Base-by-base conservation (phyloP, 2,797 vertebrate genomes). In the Hippoglossus hippoglossus region DNA sequence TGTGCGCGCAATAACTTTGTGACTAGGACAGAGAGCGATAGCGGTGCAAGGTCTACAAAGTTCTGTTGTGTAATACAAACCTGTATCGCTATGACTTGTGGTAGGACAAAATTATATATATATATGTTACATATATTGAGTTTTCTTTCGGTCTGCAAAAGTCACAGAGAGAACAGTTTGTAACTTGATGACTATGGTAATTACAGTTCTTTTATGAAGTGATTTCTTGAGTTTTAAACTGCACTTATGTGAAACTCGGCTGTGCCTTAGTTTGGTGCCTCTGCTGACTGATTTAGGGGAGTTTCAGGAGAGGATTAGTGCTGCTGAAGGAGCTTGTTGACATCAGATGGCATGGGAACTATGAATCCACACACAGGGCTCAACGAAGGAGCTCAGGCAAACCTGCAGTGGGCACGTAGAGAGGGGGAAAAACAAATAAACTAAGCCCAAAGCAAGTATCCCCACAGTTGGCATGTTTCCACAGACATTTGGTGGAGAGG, bases 341-440 rank as follows among this genome's bases (percentile, higher is more conserved):
- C 92, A 92, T 94, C 94, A 94, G 94, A 94, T 95, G 94, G 93
- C 89, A 91, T 85, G 90, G 89, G 91, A 94, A 92, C 87, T 81
- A 78, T 71, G 73, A 82, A 84, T 90, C 85, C 84, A 86, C 87
- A 91, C 86, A 81, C 81, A 63, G 60, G 83, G 91, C 88, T 92
- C 91, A 87, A 73, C 25, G 71, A 60, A 79, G 82, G 90, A 87
- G 84, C 87, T 85, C 78, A 57, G 59, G 82, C 84, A 87, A 87
- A 89, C 89, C 81, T 81, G 79, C 76, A 39, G 28, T 7, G 68
- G 84, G 90, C 90, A 89, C 84, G 75, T 51, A 89, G 78, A 81
- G 81, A 83, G 67, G 77, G 71, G 67, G 63, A 54, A 83, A 87
- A 85, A 81, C 84, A 93, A 92, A 92, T 83, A 89, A 81, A 80